Percentiles rank a stretch among this genome's conserved stretches.
Conservation (phyloP, 2,113 vertebrate genomes). For the Pteropus alecto region DNA sequence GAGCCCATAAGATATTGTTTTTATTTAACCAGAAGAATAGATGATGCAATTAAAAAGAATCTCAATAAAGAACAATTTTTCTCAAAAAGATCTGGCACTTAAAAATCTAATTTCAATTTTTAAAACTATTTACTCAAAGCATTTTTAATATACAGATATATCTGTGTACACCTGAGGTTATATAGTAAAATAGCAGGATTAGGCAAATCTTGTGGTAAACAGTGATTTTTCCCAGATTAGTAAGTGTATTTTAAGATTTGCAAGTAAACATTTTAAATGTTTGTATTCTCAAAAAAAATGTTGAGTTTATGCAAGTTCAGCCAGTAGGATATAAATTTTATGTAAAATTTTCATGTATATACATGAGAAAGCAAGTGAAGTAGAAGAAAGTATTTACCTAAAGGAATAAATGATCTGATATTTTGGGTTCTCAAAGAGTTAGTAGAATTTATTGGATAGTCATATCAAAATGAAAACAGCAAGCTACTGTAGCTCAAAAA, state of each 20-base stretch:
- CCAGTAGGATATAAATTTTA: not conserved
- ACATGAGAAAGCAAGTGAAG: not conserved
- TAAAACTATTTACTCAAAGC: not conserved
- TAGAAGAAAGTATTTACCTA: not conserved
- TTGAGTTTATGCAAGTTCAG: not conserved
- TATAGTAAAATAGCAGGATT: not conserved
- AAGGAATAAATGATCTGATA: not conserved
- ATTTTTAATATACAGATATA: not conserved
- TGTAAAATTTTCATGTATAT: not conserved
- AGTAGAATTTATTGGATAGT: not conserved
- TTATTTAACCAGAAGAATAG: not conserved
- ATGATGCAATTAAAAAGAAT: not conserved
- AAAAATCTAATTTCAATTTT: not conserved
- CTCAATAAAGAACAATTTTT: not conserved
- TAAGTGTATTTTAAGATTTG: not conserved
- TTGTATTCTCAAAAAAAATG: not conserved
- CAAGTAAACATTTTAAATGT: not conserved
- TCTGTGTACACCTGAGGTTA: not conserved
- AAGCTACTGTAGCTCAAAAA: not conserved
- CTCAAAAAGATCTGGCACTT: not conserved
- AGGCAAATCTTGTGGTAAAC: not conserved
- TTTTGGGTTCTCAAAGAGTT: not conserved
- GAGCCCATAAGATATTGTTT: not conserved
- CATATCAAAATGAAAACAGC: not conserved
- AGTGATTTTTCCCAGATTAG: not conserved